phyloP scores from a whole-genome alignment of 2,888 invertebrate species.

The Iselma pallidipennis region DNA sequence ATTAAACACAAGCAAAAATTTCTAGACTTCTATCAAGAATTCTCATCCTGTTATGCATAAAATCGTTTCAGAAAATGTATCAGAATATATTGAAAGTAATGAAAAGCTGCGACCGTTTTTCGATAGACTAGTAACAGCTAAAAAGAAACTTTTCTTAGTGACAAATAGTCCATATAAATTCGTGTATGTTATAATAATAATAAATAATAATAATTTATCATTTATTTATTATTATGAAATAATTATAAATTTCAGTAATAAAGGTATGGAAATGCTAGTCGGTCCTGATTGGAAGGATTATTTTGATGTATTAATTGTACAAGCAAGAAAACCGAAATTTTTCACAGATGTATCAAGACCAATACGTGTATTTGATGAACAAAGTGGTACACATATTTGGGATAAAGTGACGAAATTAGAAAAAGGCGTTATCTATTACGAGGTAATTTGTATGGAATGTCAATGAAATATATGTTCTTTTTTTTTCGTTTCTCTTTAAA shows the following conservation, averaged over 20 bases:
- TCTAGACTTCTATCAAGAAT: conserved; percentile 82
- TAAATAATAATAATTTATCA: background rate
- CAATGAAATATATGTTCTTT: conserved; percentile 1
- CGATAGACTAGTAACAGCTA: conserved; percentile 69
- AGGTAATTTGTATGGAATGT: conserved; percentile 60
- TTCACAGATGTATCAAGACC: conserved; percentile 92
- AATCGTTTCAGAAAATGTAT: conserved; percentile 79
- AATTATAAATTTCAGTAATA: conserved; percentile 66
- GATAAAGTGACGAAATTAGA: conserved; percentile 85
- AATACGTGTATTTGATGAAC: conserved; percentile 84
- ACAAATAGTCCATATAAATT: conserved; percentile 97
- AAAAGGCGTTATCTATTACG: conserved; percentile 90
- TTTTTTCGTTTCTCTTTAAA: conserved; percentile 11
- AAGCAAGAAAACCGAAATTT: conserved; percentile 94
- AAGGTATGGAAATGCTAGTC: conserved; percentile 88
- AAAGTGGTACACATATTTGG: conserved; percentile 84
- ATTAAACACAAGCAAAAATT: too few relatives aligned
- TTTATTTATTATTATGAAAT: background rate
- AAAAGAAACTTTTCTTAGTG: conserved; percentile 91
- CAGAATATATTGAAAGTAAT: conserved; percentile 79
- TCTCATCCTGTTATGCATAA: conserved; percentile 90
- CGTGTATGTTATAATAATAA: conserved; percentile 54
- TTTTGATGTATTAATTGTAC: conserved; percentile 94
- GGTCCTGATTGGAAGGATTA: conserved; percentile 87
- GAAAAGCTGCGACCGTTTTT: conserved; percentile 75